These are phyloP conservation scores for Oithona nana DNA, from an alignment of 2,888 invertebrate species.

Conservation along the genomic window DNA sequence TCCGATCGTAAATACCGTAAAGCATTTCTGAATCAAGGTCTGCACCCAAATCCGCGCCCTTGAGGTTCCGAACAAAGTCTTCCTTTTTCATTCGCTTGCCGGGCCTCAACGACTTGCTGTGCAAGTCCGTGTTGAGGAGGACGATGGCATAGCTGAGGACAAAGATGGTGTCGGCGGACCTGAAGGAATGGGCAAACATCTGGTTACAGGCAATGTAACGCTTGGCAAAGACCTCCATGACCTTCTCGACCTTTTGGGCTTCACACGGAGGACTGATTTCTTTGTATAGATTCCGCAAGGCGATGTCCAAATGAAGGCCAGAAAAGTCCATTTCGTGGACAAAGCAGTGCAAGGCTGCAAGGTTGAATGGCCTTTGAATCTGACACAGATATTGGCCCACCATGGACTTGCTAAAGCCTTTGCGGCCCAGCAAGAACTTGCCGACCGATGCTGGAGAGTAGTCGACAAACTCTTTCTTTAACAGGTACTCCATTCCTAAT, in stretches of 20 bases:
- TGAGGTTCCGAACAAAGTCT: conserved; percentile 81
- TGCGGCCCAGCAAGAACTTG: conserved; percentile 77
- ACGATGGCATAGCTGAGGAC: conserved; percentile 58
- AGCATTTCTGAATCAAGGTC: conserved; percentile 84
- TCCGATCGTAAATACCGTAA: conserved; percentile 82
- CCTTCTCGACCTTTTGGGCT: conserved; percentile 86
- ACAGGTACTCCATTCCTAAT: conserved; percentile 79
- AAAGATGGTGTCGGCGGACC: conserved; percentile 37
- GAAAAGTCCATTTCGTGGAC: conserved; percentile 80
- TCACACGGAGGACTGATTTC: conserved; percentile 95
- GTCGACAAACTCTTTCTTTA: conserved; percentile 80
- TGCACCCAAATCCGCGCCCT: conserved; percentile 86
- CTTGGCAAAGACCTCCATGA: conserved; percentile 86
- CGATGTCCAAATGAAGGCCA: conserved; percentile 90
- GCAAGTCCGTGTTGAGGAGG: conserved; percentile 96
- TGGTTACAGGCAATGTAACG: conserved; percentile 86
- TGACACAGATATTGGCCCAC: conserved; percentile 97
- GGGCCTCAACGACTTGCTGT: conserved; percentile 73
- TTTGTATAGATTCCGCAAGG: conserved; percentile 82
- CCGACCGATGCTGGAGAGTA: conserved; percentile 85
- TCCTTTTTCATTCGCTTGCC: conserved; percentile 88
- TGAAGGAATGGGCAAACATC: conserved; percentile 62
- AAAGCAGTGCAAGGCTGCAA: conserved; percentile 61
- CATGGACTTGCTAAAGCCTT: conserved; percentile 95
- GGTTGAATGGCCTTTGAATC: conserved; percentile 81